phyloP scores from a whole-genome alignment of 2,888 invertebrate species.

The Acanthosoma haemorrhoidale region DNA sequence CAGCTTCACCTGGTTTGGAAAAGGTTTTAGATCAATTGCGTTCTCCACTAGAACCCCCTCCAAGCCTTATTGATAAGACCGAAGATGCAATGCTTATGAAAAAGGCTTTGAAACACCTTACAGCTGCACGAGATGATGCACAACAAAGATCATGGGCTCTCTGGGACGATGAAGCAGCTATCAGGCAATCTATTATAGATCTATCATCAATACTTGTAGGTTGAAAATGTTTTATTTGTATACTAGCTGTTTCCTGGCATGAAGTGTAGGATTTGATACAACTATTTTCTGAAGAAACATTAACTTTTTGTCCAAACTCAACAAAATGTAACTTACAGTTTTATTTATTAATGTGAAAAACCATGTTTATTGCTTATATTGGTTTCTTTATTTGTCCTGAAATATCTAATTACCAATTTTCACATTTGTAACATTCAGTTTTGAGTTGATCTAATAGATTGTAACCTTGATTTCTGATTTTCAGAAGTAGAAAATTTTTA shows the following conservation, averaged over 20 bases:
- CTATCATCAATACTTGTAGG: slow-evolving; percentile 74
- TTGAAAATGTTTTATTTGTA: slow-evolving; percentile 31
- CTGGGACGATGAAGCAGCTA: slow-evolving; percentile 86
- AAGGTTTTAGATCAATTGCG: slow-evolving; percentile 55
- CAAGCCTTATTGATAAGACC: slow-evolving; percentile 70
- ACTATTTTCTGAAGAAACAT: background rate
- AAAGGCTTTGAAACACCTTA: slow-evolving; percentile 75
- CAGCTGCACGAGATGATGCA: slow-evolving; percentile 87
- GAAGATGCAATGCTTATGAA: slow-evolving; percentile 78
- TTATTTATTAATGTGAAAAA: no score
- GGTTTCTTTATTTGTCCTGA: no score
- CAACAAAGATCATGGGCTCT: slow-evolving; percentile 94
- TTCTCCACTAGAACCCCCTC: slow-evolving; percentile 54
- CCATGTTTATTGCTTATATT: no score
- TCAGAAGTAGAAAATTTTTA: background rate
- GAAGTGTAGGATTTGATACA: background rate
- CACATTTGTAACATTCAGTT: no score
- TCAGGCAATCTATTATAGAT: slow-evolving; percentile 76
- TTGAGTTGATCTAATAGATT: no score
- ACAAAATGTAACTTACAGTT: no score
- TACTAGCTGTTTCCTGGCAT: slow-evolving; percentile 27
- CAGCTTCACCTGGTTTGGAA: slow-evolving; percentile 47
- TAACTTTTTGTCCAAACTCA: no score
- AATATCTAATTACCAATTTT: no score
- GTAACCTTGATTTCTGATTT: no score